Evolutionary conservation across 2,888 invertebrate genomes (phyloP).

Genomic region (Carterocephalus palaemon): DNA sequence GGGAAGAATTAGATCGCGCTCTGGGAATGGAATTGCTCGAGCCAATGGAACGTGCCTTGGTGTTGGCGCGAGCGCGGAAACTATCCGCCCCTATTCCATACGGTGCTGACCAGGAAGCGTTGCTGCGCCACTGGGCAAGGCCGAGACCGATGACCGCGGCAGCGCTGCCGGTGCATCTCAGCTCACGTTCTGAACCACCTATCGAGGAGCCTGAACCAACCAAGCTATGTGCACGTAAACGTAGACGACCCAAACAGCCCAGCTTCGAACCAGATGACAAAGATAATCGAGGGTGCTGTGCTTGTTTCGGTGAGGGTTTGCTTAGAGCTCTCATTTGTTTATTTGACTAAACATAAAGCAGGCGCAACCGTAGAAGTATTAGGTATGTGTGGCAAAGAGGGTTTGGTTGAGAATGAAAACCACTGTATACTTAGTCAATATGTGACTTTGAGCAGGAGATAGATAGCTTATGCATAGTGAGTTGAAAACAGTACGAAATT

Average conservation of each 20-base stretch:
- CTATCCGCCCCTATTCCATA: slow-evolving; percentile 67
- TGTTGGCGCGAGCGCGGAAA: slow-evolving; percentile 62
- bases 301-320: slow-evolving; percentile 72
- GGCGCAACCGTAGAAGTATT: too few species aligned
- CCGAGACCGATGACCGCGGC: slow-evolving; percentile 62
- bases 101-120: slow-evolving; percentile 65
- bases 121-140: slow-evolving; percentile 67
- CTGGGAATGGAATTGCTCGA: slow-evolving; percentile 62
- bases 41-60: slow-evolving; percentile 68
- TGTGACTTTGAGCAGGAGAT: slow-evolving; percentile 3
- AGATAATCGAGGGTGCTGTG: slow-evolving; percentile 62
- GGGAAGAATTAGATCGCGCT: slow-evolving; percentile 81
- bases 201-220: slow-evolving; percentile 56
- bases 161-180: slow-evolving; percentile 65
- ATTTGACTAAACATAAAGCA: slow-evolving; percentile 63
- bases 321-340: slow-evolving; percentile 74
- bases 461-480: too few species aligned
- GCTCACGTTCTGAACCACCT: slow-evolving; percentile 59
- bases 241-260: slow-evolving; percentile 62
- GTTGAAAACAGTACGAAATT: too few species aligned
- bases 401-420: neutral
- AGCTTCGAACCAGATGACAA: slow-evolving; percentile 64
- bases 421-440: slow-evolving; percentile 23
- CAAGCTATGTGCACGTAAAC: slow-evolving; percentile 57
- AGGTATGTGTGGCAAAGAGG: neutral